Evolutionary conservation across 2,888 invertebrate genomes (phyloP).

Genomic region (Apoda limacodes): DNA sequence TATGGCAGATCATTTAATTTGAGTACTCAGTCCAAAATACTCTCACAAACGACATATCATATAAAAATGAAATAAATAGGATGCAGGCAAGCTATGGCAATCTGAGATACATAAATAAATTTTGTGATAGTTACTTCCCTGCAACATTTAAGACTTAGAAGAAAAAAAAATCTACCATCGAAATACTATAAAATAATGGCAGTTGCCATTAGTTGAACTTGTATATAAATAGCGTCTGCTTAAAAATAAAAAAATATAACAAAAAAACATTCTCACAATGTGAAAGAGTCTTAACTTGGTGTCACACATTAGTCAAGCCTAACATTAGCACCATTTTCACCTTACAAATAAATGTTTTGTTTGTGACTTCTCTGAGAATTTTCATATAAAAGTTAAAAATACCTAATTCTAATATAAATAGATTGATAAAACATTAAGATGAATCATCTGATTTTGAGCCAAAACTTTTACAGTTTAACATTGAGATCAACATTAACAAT

Average conservation of each 20-base stretch:
- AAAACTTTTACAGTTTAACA: constrained; percentile 46
- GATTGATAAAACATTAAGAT: constrained; percentile 24
- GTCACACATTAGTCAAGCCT: constrained; percentile 67
- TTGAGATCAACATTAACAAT: constrained; percentile 47
- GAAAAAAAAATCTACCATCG: constrained; percentile 37
- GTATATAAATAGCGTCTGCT: constrained; percentile 61
- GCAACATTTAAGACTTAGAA: constrained; percentile 49
- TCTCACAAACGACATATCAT: constrained; percentile 56
- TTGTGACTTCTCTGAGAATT: constrained; percentile 68
- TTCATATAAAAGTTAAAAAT: constrained; percentile 67
- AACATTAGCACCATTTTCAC: constrained; percentile 65
- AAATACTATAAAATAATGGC: constrained; percentile 53
- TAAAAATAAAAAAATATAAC: constrained; percentile 63
- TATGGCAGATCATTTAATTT: constrained; percentile 69
- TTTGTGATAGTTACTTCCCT: constrained; percentile 62
- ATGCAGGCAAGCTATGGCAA: constrained; percentile 68
- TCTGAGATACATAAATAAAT: constrained; percentile 59
- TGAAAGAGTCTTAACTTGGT: constrained; percentile 66
- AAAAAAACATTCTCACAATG: constrained; percentile 62
- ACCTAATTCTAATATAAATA: constrained; percentile 66
- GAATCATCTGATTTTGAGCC: constrained; percentile 61
- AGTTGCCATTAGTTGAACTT: constrained; percentile 59
- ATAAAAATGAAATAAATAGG: constrained; percentile 63
- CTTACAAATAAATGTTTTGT: constrained; percentile 65
- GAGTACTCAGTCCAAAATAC: constrained; percentile 62